Evolutionary conservation across 2,888 invertebrate species (phyloP), one percentile per base, ranked within the genome.

Genomic region (Globia sparganii): DNA sequence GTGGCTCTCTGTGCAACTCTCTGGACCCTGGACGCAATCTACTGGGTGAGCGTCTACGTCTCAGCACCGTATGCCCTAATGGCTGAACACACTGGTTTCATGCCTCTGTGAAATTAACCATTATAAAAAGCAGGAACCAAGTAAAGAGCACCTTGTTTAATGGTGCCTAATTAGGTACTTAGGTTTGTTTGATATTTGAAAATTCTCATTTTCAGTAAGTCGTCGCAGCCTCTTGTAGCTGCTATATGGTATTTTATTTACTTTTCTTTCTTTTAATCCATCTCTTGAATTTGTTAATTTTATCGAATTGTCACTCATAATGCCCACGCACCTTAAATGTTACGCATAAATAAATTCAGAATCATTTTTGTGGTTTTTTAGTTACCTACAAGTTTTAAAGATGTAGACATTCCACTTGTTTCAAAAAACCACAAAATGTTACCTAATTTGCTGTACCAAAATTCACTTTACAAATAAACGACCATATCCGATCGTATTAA

Each of bases 381-480:
- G 25, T 25, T 28, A 58, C n/a, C 53, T 25, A 56, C 25, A 53
- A 25, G 9, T 31, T 34, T n/a, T 49, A 13, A 25, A 31, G 25
- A 25, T 40, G 25, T 11, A 61, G 21, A 25, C 37, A 72, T 72
- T 72, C 37, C n/a, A 61, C 61, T 31, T 61, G 18, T 21, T 5
- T 40, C 11, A 13, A 31, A 59, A 64, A 64, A 68, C 43, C 68
- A 31, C 67, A 77, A 28, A 68, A 68, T 3, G 69, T 77, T 77
- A 40, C 77, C 49, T 46, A 64, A 46, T 58, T 15, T 56, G 5
- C 46, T 40, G 76, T 34, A 34, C 49, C 40, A 34, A 49, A 59
- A 71, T 53, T 70, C 59, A 70, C 65, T 78, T 78, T 6, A 37
- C 71, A 78, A 34, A 18, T 53, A n/a, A 15, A 34, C 25, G 71